Evolutionary conservation across 1,140 invertebrate genomes (phyloP), one percentile per base, ranked within the genome.

Genomic region (Temnothorax nylanderi): DNA sequence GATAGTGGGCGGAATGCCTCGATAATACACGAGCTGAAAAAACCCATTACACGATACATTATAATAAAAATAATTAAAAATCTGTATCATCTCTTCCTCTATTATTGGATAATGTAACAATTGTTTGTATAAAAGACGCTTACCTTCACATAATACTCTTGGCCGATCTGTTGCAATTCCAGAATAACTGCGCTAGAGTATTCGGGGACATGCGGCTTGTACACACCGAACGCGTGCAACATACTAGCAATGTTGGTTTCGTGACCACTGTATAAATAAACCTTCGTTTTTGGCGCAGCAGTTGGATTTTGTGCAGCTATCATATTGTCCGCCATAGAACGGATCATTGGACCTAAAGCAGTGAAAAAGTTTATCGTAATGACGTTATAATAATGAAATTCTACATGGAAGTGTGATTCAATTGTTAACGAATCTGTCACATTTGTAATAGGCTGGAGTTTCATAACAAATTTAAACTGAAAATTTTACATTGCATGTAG

Each of bases 221-320:
- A 98, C 0, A 97, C 95, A 8, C 96, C 95, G 18, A 97, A 92
- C 0, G 96, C 96, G 16, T 96, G 94, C 86, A 98, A 95, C 10
- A 98, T 87, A 18, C 96, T 96, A 1, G 96, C 96, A 4, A 98
- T 94, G 41, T 97, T 97, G 65, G 96, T 97, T 92, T 98, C 97
- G 92, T 98, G 97, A 10, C 95, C 96, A 4, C 96, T 96, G 90
- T 96, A 97, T 49, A 97, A 85, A 64, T 95, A 95, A 54, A 97
- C 88, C 87, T 97, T 97, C 1, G 94, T 92, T 1, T 75, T 69
- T 49, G 94, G 91, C 7, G 86, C 71, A 37, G 93, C 69, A 13
- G 90, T 89, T 3, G 93, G 92, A 10, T 94, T 93, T 51, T 95
- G 93, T 37, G 94, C 93, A 3, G 93, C 88, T 49, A 89, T 49